Evolutionary conservation across 2,113 vertebrate species (phyloP).

Genomic region (Actenoides lindsayi): DNA sequence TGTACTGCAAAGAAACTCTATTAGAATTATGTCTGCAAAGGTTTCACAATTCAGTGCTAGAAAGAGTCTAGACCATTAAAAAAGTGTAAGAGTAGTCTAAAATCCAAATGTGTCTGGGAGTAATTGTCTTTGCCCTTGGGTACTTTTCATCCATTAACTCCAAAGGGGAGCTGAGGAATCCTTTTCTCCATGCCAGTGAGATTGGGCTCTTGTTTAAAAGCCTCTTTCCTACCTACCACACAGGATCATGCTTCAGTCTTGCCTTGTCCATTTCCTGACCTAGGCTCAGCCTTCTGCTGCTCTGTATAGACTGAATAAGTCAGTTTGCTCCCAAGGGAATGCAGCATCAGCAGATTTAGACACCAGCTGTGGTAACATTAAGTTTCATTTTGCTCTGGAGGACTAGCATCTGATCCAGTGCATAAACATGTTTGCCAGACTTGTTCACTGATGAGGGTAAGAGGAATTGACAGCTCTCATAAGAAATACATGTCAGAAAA

Average conservation of each 20-base stretch:
- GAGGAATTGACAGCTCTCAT: constrained; percentile 28
- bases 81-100: neutral
- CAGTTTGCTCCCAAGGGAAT: neutral
- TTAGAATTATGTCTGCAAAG: neutral
- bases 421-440: neutral
- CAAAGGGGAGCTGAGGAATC: neutral
- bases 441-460: neutral
- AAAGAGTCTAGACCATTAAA: neutral
- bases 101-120: neutral
- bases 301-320: neutral
- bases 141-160: neutral
- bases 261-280: neutral
- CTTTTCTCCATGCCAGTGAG: neutral
- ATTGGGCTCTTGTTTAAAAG: neutral
- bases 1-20: neutral
- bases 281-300: neutral
- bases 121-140: neutral
- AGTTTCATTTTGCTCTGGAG: constrained; percentile 15
- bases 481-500: constrained; percentile 25
- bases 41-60: neutral
- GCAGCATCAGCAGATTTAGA: neutral
- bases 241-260: neutral
- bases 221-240: neutral
- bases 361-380: neutral
- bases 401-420: neutral